Evolutionary conservation across 2,797 vertebrate species (phyloP).

Genomic region (Hippopotamyrus pictus): DNA sequence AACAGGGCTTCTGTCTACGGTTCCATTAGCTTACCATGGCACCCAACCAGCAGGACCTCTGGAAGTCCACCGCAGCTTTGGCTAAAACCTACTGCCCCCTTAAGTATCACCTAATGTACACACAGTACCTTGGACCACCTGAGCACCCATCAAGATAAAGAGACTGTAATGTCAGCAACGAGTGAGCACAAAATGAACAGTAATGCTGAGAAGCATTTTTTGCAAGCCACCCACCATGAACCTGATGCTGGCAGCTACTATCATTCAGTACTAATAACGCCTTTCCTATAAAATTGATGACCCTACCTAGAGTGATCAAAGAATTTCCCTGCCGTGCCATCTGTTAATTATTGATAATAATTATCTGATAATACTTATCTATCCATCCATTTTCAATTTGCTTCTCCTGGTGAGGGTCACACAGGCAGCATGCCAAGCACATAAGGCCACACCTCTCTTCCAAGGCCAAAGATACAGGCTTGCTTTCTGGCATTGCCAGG

Average conservation of each 20-base stretch:
- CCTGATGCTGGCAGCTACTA: not conserved
- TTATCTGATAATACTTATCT: not conserved
- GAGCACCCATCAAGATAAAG: not conserved
- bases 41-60: not conserved
- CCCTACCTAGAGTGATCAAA: not conserved
- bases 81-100: not conserved
- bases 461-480: not conserved
- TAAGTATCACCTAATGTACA: not conserved
- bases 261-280: not conserved
- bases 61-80: not conserved
- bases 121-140: not conserved
- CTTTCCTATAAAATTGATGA: not conserved
- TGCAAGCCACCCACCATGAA: not conserved
- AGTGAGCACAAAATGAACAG: not conserved
- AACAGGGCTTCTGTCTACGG: not conserved
- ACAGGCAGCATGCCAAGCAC: not conserved
- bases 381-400: not conserved
- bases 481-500: not conserved
- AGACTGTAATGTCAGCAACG: not conserved
- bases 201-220: not conserved
- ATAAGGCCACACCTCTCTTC: not conserved
- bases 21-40: not conserved
- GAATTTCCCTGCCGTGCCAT: not conserved
- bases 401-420: not conserved
- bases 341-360: not conserved